Evolutionary conservation across 2,888 invertebrate genomes (phyloP).

Genomic region (Drosophila neonasuta): DNA sequence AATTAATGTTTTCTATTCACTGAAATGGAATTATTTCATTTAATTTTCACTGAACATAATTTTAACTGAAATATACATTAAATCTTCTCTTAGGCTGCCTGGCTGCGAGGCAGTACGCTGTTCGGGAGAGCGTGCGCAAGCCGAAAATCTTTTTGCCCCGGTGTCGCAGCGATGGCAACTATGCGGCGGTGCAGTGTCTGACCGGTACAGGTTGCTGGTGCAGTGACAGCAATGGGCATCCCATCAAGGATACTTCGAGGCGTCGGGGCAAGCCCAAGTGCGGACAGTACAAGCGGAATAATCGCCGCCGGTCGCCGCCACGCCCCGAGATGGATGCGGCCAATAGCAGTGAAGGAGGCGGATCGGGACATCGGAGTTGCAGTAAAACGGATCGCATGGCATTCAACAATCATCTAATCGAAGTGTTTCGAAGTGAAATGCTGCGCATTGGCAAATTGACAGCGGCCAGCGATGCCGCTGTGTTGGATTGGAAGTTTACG

Average conservation of each 20-base stretch:
- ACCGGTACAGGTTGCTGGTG: conserved; percentile 94
- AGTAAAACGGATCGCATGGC: conserved; percentile 88
- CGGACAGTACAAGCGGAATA: conserved; percentile 84
- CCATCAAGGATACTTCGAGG: conserved; percentile 90
- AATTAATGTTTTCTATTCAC: too few relatives aligned
- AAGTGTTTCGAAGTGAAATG: conserved; percentile 92
- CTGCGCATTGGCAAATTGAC: conserved; percentile 79
- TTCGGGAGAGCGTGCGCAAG: conserved; percentile 82
- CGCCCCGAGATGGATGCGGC: conserved; percentile 66
- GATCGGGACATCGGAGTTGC: conserved; percentile 84
- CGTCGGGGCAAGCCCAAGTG: conserved; percentile 88
- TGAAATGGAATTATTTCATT: too few relatives aligned
- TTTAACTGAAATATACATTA: background rate
- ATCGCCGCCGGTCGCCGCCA: conserved; percentile 85
- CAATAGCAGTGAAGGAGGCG: conserved; percentile 42
- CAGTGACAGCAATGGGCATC: conserved; percentile 91
- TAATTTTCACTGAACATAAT: too few relatives aligned
- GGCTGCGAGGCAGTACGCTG: conserved; percentile 81
- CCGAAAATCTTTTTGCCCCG: conserved; percentile 87
- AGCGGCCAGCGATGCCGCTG: conserved; percentile 80
- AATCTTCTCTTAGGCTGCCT: conserved; percentile 82
- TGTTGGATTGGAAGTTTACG: conserved; percentile 95
- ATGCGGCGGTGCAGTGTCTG: conserved; percentile 93
- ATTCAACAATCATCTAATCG: conserved; percentile 93
- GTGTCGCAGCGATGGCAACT: conserved; percentile 92